Evolutionary conservation across 2,797 vertebrate species (phyloP).

Genomic region (Pangasius macronema): DNA sequence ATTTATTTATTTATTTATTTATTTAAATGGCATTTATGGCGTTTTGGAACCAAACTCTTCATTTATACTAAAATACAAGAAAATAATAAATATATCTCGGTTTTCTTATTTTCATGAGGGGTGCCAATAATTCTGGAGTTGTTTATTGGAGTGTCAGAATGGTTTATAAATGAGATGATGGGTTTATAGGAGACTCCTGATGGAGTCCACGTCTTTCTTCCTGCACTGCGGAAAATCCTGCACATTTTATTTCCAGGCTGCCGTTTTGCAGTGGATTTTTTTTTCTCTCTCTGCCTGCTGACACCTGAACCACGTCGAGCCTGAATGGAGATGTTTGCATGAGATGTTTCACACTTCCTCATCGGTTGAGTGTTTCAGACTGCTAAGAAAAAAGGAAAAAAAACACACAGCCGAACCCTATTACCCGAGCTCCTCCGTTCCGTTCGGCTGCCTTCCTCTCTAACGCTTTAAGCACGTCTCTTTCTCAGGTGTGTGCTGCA

Average conservation of each 20-base stretch:
- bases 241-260: slow-evolving; percentile 60
- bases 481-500: slow-evolving; percentile 8
- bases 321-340: slow-evolving; percentile 53
- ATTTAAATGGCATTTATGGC: no score
- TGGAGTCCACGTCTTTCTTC: background rate
- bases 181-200: background rate
- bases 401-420: slow-evolving; percentile 4
- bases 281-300: slow-evolving; percentile 35
- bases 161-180: background rate
- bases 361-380: slow-evolving; percentile 66
- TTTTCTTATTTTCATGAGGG: background rate
- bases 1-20: no score
- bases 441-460: slow-evolving; percentile 43
- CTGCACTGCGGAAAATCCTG: slow-evolving; percentile 57
- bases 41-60: no score
- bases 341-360: slow-evolving; percentile 60
- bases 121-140: background rate
- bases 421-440: slow-evolving; percentile 44
- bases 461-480: slow-evolving; percentile 28
- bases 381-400: slow-evolving; percentile 57
- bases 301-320: slow-evolving; percentile 38
- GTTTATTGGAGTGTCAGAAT: background rate
- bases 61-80: background rate
- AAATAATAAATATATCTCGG: background rate
- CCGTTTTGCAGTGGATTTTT: slow-evolving; percentile 45